These are phyloP conservation scores for Microtus richardsoni DNA, from an alignment of 2,113 vertebrate species.

Conservation along the genomic window DNA sequence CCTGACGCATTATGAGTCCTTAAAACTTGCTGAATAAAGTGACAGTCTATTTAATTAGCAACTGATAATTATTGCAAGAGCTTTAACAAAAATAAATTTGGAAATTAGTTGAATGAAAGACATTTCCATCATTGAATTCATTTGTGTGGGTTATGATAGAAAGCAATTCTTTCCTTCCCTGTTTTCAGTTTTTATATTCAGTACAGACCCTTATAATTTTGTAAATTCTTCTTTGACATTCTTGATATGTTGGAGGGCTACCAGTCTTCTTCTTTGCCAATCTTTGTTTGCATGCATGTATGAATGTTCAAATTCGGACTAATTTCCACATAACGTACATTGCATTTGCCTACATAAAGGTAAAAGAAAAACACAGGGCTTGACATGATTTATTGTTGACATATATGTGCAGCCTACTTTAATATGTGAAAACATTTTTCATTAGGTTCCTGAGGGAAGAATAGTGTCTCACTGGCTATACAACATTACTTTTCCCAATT, in stretches of 20 bases:
- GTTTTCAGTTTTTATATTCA: slow-evolving; percentile 44
- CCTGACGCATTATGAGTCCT: background rate
- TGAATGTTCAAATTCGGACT: slow-evolving; percentile 68
- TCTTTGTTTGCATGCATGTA: slow-evolving; percentile 68
- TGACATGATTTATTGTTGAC: slow-evolving; percentile 75
- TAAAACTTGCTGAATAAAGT: slow-evolving; percentile 45
- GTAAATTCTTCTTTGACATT: slow-evolving; percentile 55
- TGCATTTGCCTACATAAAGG: slow-evolving; percentile 68
- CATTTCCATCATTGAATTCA: slow-evolving; percentile 32
- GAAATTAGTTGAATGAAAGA: slow-evolving; percentile 55
- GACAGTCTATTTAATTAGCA: slow-evolving; percentile 45
- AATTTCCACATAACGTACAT: slow-evolving; percentile 54
- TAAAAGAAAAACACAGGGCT: slow-evolving; percentile 67
- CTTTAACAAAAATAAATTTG: slow-evolving; percentile 46
- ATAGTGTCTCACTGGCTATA: slow-evolving; percentile 47
- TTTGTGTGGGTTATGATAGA: slow-evolving; percentile 22
- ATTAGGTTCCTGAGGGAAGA: slow-evolving; percentile 58
- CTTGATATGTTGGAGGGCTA: slow-evolving; percentile 45
- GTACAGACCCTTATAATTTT: slow-evolving; percentile 56
- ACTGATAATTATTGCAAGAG: slow-evolving; percentile 44
- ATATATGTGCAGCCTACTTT: slow-evolving; percentile 67
- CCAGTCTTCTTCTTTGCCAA: slow-evolving; percentile 63
- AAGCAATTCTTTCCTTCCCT: slow-evolving; percentile 57
- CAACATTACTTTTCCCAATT: slow-evolving; percentile 53
- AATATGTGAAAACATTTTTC: slow-evolving; percentile 74